phyloP scores from a whole-genome alignment of 2,888 invertebrate species.

The Zhuqinia jingwanae region DNA sequence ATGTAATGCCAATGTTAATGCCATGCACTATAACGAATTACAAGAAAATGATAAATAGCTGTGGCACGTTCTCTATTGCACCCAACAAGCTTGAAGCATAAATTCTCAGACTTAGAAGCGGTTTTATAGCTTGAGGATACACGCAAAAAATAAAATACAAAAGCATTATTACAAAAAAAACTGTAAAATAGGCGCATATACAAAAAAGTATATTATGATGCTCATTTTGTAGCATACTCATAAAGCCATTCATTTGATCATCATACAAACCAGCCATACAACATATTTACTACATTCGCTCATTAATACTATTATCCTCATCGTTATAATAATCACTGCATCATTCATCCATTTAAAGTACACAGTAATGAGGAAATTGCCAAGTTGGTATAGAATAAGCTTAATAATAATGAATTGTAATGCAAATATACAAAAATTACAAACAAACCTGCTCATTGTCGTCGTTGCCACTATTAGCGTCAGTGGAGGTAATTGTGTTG shows the following conservation, averaged over 20 bases:
- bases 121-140: neutral
- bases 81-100: neutral
- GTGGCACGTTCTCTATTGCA: neutral
- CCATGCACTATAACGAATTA: neutral
- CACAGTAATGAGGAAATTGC: conserved; percentile 30
- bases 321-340: conserved; percentile 23
- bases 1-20: neutral
- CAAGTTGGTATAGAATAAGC: no score
- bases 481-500: conserved; percentile 29
- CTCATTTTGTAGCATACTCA: neutral
- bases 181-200: no score
- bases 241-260: neutral
- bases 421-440: neutral
- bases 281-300: neutral
- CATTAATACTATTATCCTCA: neutral
- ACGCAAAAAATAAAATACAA: neutral
- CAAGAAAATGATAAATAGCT: neutral
- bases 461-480: conserved; percentile 11
- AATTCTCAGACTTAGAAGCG: neutral
- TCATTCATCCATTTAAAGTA: conserved; percentile 17
- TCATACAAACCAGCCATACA: neutral
- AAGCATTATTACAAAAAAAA: neutral
- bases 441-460: conserved; percentile 65
- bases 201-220: neutral
- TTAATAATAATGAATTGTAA: no score